Base-by-base conservation (phyloP, 2,113 vertebrate genomes). In the Onychorhynchus coronatus region DNA sequence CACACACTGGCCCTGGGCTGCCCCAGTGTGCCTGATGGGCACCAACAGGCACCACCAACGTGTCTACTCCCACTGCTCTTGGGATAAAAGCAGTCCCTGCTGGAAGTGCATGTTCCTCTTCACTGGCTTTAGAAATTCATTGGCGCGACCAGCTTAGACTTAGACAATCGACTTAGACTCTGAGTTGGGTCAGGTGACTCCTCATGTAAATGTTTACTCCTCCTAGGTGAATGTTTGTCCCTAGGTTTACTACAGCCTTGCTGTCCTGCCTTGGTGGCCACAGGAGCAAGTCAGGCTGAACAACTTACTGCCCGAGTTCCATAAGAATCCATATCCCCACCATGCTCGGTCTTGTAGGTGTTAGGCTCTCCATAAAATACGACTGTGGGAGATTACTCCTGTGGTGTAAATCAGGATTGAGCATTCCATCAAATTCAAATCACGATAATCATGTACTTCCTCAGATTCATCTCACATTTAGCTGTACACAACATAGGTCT, bases 11-110 rank as follows among this genome's bases (percentile, higher is more conserved):
- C 37, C 56, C 27, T 27, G 31, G 6, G 30, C 50, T 84, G 24
- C 31, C 44, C 62, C 2, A 0, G 5, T 6, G 3, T 21, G 52
- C 20, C 33, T 6, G 2, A 5, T 2, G 16, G 37, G 70, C 33
- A 46, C 23, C n/a, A 68, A 47, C 4, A 52, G 30, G 5, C 53
- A 80, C 27, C 27, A 39, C 39, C 39, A 42, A 5, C 0, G 1
- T 61, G 20, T 12, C 3, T 70, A 6, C 55, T 88, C 42, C 21
- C 37, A 22, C 12, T 63, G 37, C 16, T 53, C 28, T 42, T 42
- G 46, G 39, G 11, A 39, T 61, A 70, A 73, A 79, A 63, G 24
- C 11, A 53, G 3, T 28, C 61, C 33, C 11, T 71, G 8, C 35
- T 78, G 47, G 50, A 82, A 94, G 6, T 25, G 19, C 4, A 8